These are phyloP conservation scores for Pygmarrhopalites habei DNA, from an alignment of 1,140 invertebrate genomes.

Conservation along the genomic window DNA sequence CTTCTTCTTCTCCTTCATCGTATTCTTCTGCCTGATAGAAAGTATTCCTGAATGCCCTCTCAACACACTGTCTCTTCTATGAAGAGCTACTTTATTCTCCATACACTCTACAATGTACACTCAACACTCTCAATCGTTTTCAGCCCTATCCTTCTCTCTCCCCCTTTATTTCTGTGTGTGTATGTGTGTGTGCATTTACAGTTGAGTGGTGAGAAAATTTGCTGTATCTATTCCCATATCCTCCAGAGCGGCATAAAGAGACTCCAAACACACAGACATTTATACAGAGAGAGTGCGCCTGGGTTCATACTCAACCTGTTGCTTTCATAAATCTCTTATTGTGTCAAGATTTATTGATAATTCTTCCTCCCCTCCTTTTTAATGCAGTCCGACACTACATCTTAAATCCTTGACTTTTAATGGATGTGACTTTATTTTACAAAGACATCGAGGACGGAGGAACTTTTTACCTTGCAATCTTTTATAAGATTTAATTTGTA, in stretches of 20 bases:
- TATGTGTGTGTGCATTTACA: neutral
- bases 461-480: no score
- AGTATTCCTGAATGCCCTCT: no score
- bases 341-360: constrained; percentile 24
- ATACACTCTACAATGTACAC: neutral
- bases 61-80: no score
- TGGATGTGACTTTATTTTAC: no score
- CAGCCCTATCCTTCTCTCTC: neutral
- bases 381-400: no score
- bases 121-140: neutral
- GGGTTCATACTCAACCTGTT: constrained; percentile 18
- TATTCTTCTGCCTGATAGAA: no score
- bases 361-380: no score
- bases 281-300: neutral
- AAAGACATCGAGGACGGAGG: no score
- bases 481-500: no score
- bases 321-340: constrained; percentile 8
- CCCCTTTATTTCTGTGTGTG: neutral
- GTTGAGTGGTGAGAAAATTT: constrained; percentile 2
- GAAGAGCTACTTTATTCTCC: neutral
- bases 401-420: no score
- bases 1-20: neutral
- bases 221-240: neutral
- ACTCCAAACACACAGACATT: neutral
- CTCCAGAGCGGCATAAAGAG: neutral